Evolutionary conservation across 2,113 vertebrate genomes (phyloP), one percentile per base, ranked within the genome.

Genomic region (Menura novaehollandiae): DNA sequence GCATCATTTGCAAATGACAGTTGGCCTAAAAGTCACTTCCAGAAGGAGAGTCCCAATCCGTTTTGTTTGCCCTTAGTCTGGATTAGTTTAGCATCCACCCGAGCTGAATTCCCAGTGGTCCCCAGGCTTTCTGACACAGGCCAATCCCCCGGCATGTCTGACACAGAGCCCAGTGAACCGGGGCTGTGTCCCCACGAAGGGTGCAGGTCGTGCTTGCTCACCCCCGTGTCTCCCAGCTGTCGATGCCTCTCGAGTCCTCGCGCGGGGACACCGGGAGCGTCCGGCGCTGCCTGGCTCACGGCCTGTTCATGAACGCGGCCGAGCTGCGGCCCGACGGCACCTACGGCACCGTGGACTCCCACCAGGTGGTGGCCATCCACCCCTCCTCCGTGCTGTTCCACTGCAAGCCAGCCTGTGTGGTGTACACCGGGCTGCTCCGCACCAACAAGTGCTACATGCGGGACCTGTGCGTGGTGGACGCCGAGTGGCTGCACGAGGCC

Each of bases 391-490:
- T 99, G 88, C 99, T 99, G 39, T 99, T 99, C 98, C 99, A 99
- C 96, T 98, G 97, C 96, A 98, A 98, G 95, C 99, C 99, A 0
- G 98, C 99, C 22, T 99, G 99, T 3, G 98, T 99, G 27, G 95
- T 99, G 7, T 99, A 98, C 98, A 99, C 98, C 1, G 98, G 98
- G 96, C 98, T 99, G 88, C 98, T 99, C 24, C 98, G 98, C 97
- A 99, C 99, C 75, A 99, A 97, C 58, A 98, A 98, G 94, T 99
- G 99, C 98, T 99, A 99, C 98, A 99, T 99, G 99, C 98, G 99
- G 20, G 99, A 99, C 94, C 98, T 99, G 64, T 99, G 99, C 10
- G 91, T 99, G 67, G 99, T 99, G 49, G 99, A 99, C 0, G 94
- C 99, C 0, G 98, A 99, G 64, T 99, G 99, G 99, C 98, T 99